Evolutionary conservation across 2,113 vertebrate species (phyloP).

Genomic region (Lynx canadensis): DNA sequence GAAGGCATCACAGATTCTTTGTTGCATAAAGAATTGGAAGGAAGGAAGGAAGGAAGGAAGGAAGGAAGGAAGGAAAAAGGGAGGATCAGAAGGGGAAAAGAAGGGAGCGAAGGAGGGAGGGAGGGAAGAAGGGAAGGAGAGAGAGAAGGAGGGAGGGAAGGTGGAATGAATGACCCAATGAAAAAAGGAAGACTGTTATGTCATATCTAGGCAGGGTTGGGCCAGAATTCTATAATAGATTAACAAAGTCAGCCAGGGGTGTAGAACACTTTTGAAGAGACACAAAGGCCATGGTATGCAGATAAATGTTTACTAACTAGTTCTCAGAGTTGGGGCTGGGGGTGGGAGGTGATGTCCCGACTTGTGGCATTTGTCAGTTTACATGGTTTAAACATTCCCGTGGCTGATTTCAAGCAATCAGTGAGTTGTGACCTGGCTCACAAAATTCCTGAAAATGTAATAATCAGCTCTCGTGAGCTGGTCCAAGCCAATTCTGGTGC

Average conservation of each 20-base stretch:
- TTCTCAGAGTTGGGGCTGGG: background rate
- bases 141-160: background rate
- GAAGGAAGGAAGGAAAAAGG: background rate
- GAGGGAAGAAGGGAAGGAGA: background rate
- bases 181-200: background rate
- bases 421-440: background rate
- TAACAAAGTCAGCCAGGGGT: background rate
- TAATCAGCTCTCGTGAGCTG: background rate
- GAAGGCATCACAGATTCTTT: background rate
- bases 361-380: background rate
- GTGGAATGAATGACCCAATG: background rate
- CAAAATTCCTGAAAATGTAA: background rate
- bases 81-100: fast-evolving
- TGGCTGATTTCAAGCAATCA: background rate
- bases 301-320: background rate
- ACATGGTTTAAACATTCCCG: background rate
- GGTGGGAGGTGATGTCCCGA: background rate
- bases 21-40: background rate
- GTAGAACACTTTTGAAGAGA: background rate
- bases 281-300: background rate
- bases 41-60: too few relatives aligned
- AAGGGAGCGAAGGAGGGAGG: fast-evolving
- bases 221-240: background rate
- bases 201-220: background rate
- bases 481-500: background rate